Evolutionary conservation across 2,113 vertebrate species (phyloP).

Genomic region (Myrmecobius fasciatus): DNA sequence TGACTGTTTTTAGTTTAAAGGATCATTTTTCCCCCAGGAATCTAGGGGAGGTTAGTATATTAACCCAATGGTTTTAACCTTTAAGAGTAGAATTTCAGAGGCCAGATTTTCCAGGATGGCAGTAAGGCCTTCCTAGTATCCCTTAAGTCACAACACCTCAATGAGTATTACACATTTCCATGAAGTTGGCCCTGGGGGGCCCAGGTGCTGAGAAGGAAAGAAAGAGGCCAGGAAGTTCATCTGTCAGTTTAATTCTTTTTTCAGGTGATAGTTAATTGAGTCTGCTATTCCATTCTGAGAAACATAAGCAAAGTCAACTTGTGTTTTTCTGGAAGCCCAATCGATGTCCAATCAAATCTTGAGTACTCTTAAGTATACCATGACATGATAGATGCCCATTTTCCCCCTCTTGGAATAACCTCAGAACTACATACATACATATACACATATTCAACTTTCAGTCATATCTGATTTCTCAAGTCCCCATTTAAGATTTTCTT

Average conservation of each 20-base stretch:
- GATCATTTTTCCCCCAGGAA: not conserved
- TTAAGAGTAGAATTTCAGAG: slow-evolving; percentile 24
- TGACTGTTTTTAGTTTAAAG: not conserved
- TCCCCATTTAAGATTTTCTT: not conserved
- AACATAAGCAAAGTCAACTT: not conserved
- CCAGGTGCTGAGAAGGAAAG: not conserved
- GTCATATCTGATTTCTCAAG: not conserved
- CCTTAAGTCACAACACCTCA: not conserved
- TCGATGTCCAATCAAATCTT: not conserved
- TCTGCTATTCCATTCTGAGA: not conserved
- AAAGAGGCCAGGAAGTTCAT: not conserved
- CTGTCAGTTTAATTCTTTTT: not conserved
- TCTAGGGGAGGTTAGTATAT: not conserved
- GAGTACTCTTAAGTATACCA: not conserved
- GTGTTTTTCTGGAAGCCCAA: not conserved
- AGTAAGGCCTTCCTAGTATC: not conserved
- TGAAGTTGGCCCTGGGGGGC: not conserved
- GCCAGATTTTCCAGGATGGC: not conserved
- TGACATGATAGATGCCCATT: not conserved
- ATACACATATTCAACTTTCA: not conserved
- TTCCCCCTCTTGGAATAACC: not conserved
- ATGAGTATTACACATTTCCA: not conserved
- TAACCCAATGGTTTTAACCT: not conserved
- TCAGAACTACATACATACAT: not conserved
- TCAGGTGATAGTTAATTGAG: fast-evolving